A percentile compares a stretch with the other conserved stretches of the same genome.
Conservation (phyloP, 1,140 invertebrate species). For the Listronotus oregonensis region DNA sequence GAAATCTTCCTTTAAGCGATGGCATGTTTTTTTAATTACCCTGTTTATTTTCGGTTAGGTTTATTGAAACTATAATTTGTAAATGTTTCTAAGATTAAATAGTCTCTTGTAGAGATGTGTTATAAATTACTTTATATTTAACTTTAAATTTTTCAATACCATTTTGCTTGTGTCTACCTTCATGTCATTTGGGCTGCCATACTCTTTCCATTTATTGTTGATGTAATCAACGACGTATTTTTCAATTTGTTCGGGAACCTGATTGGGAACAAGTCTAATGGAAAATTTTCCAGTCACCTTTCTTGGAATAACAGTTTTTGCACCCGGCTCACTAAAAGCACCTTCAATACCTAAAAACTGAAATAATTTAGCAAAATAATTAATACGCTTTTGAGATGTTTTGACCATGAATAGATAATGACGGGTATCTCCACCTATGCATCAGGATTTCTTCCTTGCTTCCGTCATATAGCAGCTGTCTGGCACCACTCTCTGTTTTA, state of each 20-base stretch:
- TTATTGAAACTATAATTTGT: too few species aligned
- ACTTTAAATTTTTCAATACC: neutral
- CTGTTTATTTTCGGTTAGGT: too few species aligned
- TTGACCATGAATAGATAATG: conserved; percentile 84
- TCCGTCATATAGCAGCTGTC: conserved; percentile 73
- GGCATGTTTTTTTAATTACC: too few species aligned
- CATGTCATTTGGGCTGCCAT: conserved; percentile 86
- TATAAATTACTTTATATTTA: neutral
- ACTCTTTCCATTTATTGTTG: conserved; percentile 70
- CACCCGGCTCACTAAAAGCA: conserved; percentile 90
- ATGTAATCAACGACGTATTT: conserved; percentile 77
- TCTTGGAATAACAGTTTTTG: conserved; percentile 94
- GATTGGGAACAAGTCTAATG: conserved; percentile 91
- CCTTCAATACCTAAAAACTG: conserved; percentile 64
- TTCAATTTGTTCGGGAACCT: conserved; percentile 78
- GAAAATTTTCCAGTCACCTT: conserved; percentile 98
- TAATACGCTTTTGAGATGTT: too few species aligned
- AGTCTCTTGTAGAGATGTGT: neutral
- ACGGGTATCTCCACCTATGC: conserved; percentile 90
- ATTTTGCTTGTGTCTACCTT: conserved; percentile 61
- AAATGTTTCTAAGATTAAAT: too few species aligned
- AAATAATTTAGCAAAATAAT: neutral
- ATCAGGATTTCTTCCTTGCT: conserved; percentile 81
- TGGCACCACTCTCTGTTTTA: conserved; percentile 72
- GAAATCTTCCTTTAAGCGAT: too few species aligned